These are phyloP conservation scores for Lithodes maja DNA, from an alignment of 2,888 invertebrate genomes.

Conservation along the genomic window DNA sequence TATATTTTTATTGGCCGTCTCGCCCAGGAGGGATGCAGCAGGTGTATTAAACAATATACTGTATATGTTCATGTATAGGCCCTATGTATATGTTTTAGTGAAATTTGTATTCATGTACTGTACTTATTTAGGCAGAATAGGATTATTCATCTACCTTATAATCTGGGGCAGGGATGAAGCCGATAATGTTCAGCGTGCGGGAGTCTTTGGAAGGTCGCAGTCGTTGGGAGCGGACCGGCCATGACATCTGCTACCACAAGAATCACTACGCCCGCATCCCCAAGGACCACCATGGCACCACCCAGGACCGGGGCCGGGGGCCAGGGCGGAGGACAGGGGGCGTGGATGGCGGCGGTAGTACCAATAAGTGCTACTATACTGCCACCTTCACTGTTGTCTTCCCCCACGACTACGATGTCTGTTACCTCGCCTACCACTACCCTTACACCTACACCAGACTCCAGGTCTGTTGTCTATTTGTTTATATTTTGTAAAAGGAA, in stretches of 20 bases:
- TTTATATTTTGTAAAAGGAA: no score
- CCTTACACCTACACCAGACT: conserved; percentile 88
- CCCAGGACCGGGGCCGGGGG: background rate
- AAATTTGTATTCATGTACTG: background rate
- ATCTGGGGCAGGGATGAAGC: conserved; percentile 83
- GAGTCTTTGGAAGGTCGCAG: conserved; percentile 78
- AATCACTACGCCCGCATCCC: conserved; percentile 80
- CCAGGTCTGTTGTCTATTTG: conserved; percentile 76
- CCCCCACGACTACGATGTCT: conserved; percentile 84
- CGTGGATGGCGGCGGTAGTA: background rate
- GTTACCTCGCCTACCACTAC: conserved; percentile 91
- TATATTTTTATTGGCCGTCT: no score
- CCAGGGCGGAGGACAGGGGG: background rate
- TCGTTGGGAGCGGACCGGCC: conserved; percentile 84
- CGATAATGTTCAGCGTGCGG: conserved; percentile 87
- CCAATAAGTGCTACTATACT: conserved; percentile 80
- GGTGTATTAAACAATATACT: no score
- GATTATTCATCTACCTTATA: background rate
- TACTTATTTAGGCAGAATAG: background rate
- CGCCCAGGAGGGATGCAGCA: no score
- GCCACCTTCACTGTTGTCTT: conserved; percentile 87
- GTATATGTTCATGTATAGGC: background rate
- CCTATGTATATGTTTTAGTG: background rate
- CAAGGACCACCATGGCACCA: conserved; percentile 76
- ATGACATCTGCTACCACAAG: conserved; percentile 87